Base-by-base conservation (phyloP, 1,140 invertebrate genomes). In the Drosophila ambigua region DNA sequence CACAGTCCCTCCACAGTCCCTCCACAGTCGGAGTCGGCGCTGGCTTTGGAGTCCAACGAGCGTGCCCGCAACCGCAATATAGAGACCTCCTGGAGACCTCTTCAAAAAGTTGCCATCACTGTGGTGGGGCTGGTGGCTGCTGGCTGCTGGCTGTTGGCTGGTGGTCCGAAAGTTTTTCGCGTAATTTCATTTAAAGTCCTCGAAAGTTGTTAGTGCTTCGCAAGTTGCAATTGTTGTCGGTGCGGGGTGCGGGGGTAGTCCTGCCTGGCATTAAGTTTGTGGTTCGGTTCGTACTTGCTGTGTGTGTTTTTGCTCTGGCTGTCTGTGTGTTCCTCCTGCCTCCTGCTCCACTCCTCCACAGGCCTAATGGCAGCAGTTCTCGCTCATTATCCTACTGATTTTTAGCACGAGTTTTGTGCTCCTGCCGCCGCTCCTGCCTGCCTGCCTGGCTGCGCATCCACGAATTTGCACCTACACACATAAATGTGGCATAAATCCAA, bases 111-210 rank as follows among this genome's bases (percentile, higher is more conserved):
- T 87, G 46, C 49, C 55, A 72, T 66, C 58, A 61, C 66, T 59
- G 35, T 35, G 23, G 11, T 20, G 24, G 24, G 24, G 24, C 13
- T 31, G 2, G n/a, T 24, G 23, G 23, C 4, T 24, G 4, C 0
- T 0, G 23, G 13, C 13, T 26, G 20, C 0, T 24, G 7, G 24
- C 5, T 60, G 28, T 35, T 61, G 57, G 53, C 1, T 49, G 59
- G 52, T 63, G 58, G 61, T 69, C 77, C 72, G 53, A 83, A 87
- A 87, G 53, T 87, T 87, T 87, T 77, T 24, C 83, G 83, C 83
- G 79, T 87, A 88, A 87, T 87, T 87, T 87, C 83, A 87, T 87
- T 87, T 87, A 83, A 88, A 87, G 83, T 87, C 83, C 83, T 87
- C 67, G 79, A 87, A 87, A 87, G 76, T 87, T 87, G 76, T 69